Evolutionary conservation across 2,888 invertebrate genomes (phyloP).

Genomic region (Brenthis ino): DNA sequence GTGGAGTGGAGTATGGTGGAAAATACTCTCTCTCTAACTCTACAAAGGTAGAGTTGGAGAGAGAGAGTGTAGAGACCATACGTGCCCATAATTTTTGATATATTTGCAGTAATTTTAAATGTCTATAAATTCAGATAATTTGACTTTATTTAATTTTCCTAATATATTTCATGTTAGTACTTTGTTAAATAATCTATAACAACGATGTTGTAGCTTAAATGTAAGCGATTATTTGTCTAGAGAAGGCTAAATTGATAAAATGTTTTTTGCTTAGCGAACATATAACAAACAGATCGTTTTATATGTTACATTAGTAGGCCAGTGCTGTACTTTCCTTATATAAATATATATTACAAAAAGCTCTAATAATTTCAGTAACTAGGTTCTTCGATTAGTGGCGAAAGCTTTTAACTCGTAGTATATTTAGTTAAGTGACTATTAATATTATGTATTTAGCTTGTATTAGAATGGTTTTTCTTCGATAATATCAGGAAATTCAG

Average conservation of each 20-base stretch:
- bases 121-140: too few relatives aligned
- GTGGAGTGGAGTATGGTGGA: too few relatives aligned
- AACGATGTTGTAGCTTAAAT: not conserved
- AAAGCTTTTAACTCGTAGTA: not conserved
- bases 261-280: slow-evolving; percentile 7
- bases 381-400: slow-evolving; percentile 26
- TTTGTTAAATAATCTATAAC: not conserved
- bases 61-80: too few relatives aligned
- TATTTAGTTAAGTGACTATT: not conserved
- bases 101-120: too few relatives aligned
- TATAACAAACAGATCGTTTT: slow-evolving; percentile 12
- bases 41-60: too few relatives aligned
- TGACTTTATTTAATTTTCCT: too few relatives aligned
- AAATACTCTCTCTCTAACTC: too few relatives aligned
- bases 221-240: not conserved
- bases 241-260: slow-evolving; percentile 4
- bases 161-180: too few relatives aligned
- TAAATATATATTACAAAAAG: not conserved
- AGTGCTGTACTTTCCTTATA: not conserved
- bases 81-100: too few relatives aligned
- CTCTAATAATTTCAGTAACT: slow-evolving; percentile 1
- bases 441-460: not conserved
- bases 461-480: too few relatives aligned
- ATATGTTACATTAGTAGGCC: slow-evolving; percentile 10
- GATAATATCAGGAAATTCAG: too few relatives aligned